phyloP scores from a whole-genome alignment of 2,888 invertebrate species.

The Athetis lepigone region DNA sequence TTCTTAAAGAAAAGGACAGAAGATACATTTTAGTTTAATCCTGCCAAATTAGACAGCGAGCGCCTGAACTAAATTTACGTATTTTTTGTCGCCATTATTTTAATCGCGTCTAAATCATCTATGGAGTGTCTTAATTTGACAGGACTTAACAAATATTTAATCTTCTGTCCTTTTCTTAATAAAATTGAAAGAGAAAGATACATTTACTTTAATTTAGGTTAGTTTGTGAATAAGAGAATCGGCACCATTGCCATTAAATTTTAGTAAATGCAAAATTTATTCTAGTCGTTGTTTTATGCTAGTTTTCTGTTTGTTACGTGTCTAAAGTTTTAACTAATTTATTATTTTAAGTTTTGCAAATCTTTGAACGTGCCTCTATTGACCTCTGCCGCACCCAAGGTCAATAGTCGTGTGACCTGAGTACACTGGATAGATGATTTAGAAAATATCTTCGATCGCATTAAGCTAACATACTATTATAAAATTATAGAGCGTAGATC shows the following conservation, averaged over 20 bases:
- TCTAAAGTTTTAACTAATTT: slow-evolving; percentile 1
- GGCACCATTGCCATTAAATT: slow-evolving; percentile 3
- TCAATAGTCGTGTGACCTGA: slow-evolving; percentile 36
- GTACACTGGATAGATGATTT: background rate
- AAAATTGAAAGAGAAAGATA: too few species aligned
- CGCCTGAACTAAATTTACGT: too few species aligned
- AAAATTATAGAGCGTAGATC: slow-evolving; percentile 3
- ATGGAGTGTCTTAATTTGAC: too few species aligned
- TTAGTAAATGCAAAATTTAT: background rate
- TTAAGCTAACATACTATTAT: slow-evolving; percentile 3
- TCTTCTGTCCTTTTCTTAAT: too few species aligned
- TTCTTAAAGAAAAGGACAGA: too few species aligned
- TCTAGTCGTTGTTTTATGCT: background rate
- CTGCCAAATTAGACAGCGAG: too few species aligned
- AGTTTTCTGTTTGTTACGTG: background rate
- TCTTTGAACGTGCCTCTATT: slow-evolving; percentile 1
- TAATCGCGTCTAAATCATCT: too few species aligned
- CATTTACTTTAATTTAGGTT: too few species aligned
- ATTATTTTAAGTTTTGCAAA: slow-evolving; percentile 4
- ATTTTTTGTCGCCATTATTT: too few species aligned
- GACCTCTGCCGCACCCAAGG: slow-evolving; percentile 20
- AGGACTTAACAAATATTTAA: too few species aligned
- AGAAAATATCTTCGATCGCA: slow-evolving; percentile 16
- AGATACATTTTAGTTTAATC: too few species aligned
- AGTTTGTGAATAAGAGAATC: too few species aligned